Conservation (phyloP, 1,140 invertebrate species). For the Dolichoris vasculosae region DNA sequence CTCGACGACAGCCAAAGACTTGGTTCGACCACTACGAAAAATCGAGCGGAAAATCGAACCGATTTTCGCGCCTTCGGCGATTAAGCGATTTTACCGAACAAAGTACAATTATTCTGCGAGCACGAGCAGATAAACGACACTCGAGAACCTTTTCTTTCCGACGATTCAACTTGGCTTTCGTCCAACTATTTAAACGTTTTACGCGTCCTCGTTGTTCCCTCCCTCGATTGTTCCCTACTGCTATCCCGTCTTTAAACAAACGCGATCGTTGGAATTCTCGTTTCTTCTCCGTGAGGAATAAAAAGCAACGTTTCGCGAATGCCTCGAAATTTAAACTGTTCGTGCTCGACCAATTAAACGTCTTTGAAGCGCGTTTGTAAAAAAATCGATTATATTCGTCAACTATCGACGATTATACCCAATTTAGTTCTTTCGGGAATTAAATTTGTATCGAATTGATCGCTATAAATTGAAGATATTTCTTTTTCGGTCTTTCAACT, state of each 20-base stretch:
- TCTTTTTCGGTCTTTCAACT: background rate
- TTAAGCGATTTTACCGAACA: background rate
- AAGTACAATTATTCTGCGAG: conserved; percentile 26
- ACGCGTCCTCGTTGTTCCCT: background rate
- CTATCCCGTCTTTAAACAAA: background rate
- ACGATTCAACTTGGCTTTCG: conserved; percentile 28
- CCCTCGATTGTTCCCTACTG: background rate
- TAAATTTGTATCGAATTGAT: too few relatives aligned
- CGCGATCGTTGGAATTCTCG: background rate
- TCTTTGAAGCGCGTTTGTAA: too few relatives aligned
- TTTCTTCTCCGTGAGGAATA: too few relatives aligned
- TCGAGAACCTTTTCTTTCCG: conserved; percentile 26
- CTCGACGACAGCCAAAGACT: background rate
- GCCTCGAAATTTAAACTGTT: too few relatives aligned
- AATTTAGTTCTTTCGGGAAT: too few relatives aligned
- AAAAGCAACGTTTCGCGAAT: too few relatives aligned
- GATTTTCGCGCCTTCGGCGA: conserved; percentile 41
- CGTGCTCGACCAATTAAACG: too few relatives aligned
- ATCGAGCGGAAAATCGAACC: conserved; percentile 38
- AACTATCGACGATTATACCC: too few relatives aligned
- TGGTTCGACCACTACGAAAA: background rate
- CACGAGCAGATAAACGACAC: conserved; percentile 5
- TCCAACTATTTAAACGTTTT: conserved; percentile 2
- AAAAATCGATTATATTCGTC: too few relatives aligned
- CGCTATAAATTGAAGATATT: too few relatives aligned